Percentiles rank a stretch among this genome's conserved stretches.
Evolutionary conservation across 2,797 vertebrate genomes (phyloP).

Genomic region (Mallotus villosus): DNA sequence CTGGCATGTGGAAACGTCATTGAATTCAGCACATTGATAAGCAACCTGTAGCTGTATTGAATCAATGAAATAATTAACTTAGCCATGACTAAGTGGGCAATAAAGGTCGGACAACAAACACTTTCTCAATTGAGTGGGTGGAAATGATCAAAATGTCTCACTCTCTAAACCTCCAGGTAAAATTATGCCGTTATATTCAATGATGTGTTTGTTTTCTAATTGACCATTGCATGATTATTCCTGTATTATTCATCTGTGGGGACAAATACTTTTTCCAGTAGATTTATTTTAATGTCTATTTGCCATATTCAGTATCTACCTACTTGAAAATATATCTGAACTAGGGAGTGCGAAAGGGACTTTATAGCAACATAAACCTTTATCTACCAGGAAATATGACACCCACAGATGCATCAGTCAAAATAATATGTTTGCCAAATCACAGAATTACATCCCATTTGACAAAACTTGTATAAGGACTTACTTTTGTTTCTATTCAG

Average conservation of each 20-base stretch:
- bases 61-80: slow-evolving; percentile 26
- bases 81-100: slow-evolving; percentile 19
- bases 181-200: background rate
- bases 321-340: slow-evolving; percentile 22
- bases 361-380: slow-evolving; percentile 58
- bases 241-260: too few species aligned
- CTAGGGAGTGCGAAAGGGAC: slow-evolving; percentile 24
- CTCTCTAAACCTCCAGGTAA: background rate
- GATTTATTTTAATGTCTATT: slow-evolving; percentile 19
- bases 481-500: slow-evolving; percentile 23
- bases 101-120: slow-evolving; percentile 20
- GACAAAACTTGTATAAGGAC: slow-evolving; percentile 42
- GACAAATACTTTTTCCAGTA: background rate
- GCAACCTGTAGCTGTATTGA: slow-evolving; percentile 47
- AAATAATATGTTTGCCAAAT: slow-evolving; percentile 51
- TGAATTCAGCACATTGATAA: slow-evolving; percentile 49
- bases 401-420: slow-evolving; percentile 68
- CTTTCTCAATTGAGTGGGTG: slow-evolving; percentile 17
- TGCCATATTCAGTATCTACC: slow-evolving; percentile 29
- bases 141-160: background rate
- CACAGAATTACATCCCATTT: slow-evolving; percentile 54
- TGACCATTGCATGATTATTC: too few species aligned
- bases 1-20: slow-evolving; percentile 3
- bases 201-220: too few species aligned
- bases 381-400: slow-evolving; percentile 72